Base-by-base conservation (phyloP, 2,888 invertebrate genomes). In the Oscheius sp. region DNA sequence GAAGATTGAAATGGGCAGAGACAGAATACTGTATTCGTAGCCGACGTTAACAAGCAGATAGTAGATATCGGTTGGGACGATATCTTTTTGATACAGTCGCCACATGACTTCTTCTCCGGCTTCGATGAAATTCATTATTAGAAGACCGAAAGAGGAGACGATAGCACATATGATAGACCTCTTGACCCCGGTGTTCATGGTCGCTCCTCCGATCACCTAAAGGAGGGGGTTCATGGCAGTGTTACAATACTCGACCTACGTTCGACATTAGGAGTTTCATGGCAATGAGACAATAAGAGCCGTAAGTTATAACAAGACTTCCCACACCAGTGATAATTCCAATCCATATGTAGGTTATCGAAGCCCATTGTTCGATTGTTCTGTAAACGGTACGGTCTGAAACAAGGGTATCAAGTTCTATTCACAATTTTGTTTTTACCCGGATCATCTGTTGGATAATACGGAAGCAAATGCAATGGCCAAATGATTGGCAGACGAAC, bases 401-500 rank as follows among this genome's bases (percentile, higher is more conserved):
- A 10, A 9, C 3, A 33, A 11, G 37, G 11, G 29, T 2, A 58
- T 29, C 7, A 21, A 21, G 21, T 21, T 0, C 21, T 21, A 21
- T 21, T 21, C 21, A 13, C 21, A 53, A n/a, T 13, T 55, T 55
- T 21, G 5, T 9, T 29, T 29, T 1, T 32, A 65, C 68, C 55
- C 11, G 53, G 21, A 13, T 33, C 35, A 53, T 68, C 63, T 37
- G 21, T 37, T 11, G 55, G 55, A 37, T 53, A 53, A 37, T 37
- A 53, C 21, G 33, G 11, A 5, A 13, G 33, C 35, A 68, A 21
- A 53, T 55, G 33, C 33, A 68, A 29, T n/a, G 68, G 68, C 53
- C 55, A 68, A 55, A 68, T 68, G 29, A 42, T n/a, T 0, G 68
- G 68, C 2, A 68, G 55, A 37, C 68, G 68, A 5, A 68, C 35